Percentiles rank a stretch among this genome's conserved stretches.
Conservation (phyloP, 2,797 vertebrate species). For the Acomys russatus region DNA sequence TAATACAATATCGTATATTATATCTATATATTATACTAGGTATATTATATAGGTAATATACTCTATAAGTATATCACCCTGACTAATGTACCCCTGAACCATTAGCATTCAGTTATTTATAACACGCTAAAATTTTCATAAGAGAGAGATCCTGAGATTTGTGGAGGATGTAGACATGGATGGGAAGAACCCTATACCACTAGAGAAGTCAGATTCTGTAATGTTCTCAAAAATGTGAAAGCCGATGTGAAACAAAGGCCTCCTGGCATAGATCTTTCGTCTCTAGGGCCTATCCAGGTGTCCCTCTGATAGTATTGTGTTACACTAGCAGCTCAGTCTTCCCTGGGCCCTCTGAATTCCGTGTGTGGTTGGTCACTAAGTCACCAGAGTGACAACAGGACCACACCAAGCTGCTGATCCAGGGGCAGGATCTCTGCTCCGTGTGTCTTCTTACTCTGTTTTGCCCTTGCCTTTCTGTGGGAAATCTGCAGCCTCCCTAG, state of each 20-base stretch:
- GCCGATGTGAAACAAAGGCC: not conserved
- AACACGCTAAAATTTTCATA: not conserved
- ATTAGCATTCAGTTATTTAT: not conserved
- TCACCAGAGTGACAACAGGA: rapidly evolving
- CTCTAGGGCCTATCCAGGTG: not conserved
- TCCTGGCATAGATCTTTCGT: not conserved
- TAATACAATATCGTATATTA: too few relatives aligned
- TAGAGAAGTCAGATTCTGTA: not conserved
- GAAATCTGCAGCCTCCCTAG: not conserved
- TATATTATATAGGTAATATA: too few relatives aligned
- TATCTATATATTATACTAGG: too few relatives aligned
- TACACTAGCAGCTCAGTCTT: not conserved
- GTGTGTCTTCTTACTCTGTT: not conserved
- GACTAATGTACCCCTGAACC: not conserved
- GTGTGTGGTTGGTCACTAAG: not conserved
- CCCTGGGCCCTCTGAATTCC: not conserved
- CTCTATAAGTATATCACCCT: not conserved
- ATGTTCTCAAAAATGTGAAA: not conserved
- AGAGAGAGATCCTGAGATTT: not conserved
- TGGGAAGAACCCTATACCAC: not conserved
- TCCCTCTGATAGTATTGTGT: not conserved
- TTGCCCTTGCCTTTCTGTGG: not conserved
- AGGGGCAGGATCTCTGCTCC: not conserved
- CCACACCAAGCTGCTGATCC: not conserved
- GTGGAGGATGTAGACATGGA: not conserved